These are phyloP conservation scores for Boloria euphrosyne DNA, from an alignment of 2,888 invertebrate genomes.

Conservation along the genomic window DNA sequence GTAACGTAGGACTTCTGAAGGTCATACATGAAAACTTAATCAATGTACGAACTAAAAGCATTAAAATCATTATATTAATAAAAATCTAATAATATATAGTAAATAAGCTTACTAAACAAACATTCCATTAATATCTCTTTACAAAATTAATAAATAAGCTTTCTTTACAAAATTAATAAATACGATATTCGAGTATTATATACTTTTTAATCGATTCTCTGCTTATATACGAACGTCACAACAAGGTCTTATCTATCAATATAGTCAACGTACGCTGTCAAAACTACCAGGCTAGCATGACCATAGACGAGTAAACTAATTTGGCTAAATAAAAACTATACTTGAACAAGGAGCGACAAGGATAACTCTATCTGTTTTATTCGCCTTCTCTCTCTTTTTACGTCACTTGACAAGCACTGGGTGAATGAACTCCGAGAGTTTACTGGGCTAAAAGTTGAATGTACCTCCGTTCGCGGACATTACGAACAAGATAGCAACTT, in stretches of 20 bases:
- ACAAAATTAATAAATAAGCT: conserved; percentile 9
- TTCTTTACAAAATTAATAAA: no score
- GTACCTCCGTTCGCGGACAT: conserved; percentile 82
- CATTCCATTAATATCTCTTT: conserved; percentile 8
- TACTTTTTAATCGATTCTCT: conserved; percentile 41
- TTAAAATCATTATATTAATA: background rate
- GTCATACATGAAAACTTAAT: no score
- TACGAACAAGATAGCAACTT: conserved; percentile 83
- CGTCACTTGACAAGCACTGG: conserved; percentile 82
- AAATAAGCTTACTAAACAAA: conserved; percentile 13
- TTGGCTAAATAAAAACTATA: conserved; percentile 78
- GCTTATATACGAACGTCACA: conserved; percentile 42
- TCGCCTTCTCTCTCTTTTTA: conserved; percentile 67
- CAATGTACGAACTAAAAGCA: no score
- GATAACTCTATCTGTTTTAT: conserved; percentile 62
- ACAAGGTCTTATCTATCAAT: conserved; percentile 66
- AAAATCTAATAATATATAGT: background rate
- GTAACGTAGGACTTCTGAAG: no score
- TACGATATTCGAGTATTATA: background rate
- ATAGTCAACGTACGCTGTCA: conserved; percentile 77
- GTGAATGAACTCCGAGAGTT: conserved; percentile 82
- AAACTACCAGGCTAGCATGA: conserved; percentile 76
- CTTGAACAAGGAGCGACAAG: conserved; percentile 65
- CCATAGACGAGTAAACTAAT: conserved; percentile 71
- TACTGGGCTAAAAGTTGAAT: conserved; percentile 83